Evolutionary conservation across 2,797 vertebrate species (phyloP).

Genomic region (Esox masquinongy): DNA sequence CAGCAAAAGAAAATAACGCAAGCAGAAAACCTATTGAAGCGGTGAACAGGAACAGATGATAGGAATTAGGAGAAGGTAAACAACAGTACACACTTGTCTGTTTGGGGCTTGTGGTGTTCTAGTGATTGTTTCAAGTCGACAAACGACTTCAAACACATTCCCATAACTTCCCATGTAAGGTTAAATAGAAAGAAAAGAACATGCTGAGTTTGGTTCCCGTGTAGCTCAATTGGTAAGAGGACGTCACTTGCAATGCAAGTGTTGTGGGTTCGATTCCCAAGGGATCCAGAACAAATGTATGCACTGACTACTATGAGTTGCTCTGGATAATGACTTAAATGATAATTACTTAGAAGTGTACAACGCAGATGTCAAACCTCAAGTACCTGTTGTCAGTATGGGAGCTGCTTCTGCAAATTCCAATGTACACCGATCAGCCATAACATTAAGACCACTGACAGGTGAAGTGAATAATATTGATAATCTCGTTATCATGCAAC

Average conservation of each 20-base stretch:
- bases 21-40: not conserved
- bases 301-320: no score
- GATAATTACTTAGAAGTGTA: not conserved
- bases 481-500: no score
- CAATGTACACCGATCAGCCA: not conserved
- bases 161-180: not conserved
- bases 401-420: not conserved
- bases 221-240: no score
- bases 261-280: no score
- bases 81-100: not conserved
- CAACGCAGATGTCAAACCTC: not conserved
- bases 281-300: no score
- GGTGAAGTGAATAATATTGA: no score
- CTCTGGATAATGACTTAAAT: no score
- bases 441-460: no score
- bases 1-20: not conserved
- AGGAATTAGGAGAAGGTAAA: not conserved
- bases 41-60: not conserved
- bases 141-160: not conserved
- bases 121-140: not conserved
- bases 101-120: not conserved
- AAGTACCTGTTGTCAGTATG: not conserved
- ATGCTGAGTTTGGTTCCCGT: not conserved
- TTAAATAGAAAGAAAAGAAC: not conserved
- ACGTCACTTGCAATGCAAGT: no score